These are phyloP conservation scores for Ormyrus rosae DNA, from an alignment of 2,888 invertebrate species.

Conservation along the genomic window DNA sequence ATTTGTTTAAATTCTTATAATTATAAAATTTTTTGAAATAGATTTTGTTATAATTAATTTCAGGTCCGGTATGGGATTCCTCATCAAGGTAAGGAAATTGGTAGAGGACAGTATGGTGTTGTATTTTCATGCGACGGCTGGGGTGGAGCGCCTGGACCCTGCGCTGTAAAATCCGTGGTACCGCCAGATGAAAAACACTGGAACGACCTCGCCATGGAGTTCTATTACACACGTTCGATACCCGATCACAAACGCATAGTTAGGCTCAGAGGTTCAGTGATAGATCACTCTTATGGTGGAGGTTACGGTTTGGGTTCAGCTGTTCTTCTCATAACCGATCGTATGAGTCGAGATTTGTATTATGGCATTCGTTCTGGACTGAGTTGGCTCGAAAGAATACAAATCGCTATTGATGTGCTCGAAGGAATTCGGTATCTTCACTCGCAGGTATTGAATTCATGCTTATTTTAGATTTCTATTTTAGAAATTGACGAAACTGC, in stretches of 20 bases:
- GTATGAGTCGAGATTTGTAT: constrained; percentile 86
- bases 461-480: too few relatives aligned
- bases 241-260: constrained; percentile 89
- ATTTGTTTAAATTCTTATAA: too few relatives aligned
- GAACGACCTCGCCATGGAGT: constrained; percentile 93
- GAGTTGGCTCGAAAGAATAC: constrained; percentile 80
- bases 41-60: background rate
- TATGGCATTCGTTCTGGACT: constrained; percentile 84
- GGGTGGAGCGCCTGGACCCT: constrained; percentile 86
- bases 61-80: constrained; percentile 82
- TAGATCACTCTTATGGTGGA: constrained; percentile 86
- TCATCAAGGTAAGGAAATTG: constrained; percentile 82
- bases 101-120: constrained; percentile 92
- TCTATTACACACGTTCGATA: constrained; percentile 91
- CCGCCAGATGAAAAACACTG: constrained; percentile 93
- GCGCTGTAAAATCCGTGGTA: constrained; percentile 91
- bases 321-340: constrained; percentile 88
- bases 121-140: constrained; percentile 86
- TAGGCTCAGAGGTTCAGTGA: constrained; percentile 86
- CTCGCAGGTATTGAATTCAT: constrained; percentile 77
- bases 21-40: too few relatives aligned
- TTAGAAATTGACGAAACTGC: background rate
- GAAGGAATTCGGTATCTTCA: constrained; percentile 93
- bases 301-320: constrained; percentile 79
- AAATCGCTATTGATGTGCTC: constrained; percentile 88